phyloP scores from a whole-genome alignment of 1,140 invertebrate species.

The Arion vulgaris region DNA sequence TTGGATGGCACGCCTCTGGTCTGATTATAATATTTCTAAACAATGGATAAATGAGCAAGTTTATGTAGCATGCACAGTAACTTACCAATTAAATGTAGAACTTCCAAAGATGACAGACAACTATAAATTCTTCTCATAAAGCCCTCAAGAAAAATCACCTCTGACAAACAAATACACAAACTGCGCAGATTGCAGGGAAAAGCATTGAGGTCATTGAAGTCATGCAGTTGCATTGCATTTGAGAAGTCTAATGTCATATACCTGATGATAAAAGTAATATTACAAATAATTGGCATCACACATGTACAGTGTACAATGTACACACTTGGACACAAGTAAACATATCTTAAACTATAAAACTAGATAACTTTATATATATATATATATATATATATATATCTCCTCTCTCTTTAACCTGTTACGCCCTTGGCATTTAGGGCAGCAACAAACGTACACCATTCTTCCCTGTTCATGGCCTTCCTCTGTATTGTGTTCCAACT shows the following conservation, averaged over 20 bases:
- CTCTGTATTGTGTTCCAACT: too few species aligned
- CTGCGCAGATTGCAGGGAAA: constrained; percentile 98
- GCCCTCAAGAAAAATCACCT: constrained; percentile 99
- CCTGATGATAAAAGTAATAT: constrained; percentile 74
- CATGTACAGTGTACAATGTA: not conserved
- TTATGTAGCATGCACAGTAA: too few species aligned
- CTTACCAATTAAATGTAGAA: constrained; percentile 95
- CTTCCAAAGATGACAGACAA: constrained; percentile 99
- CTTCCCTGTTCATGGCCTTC: too few species aligned
- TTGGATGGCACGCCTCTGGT: too few species aligned
- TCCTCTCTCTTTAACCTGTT: too few species aligned
- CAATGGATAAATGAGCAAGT: too few species aligned
- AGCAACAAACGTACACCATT: too few species aligned
- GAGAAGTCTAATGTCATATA: constrained; percentile 98
- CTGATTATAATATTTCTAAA: too few species aligned
- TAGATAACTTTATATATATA: too few species aligned
- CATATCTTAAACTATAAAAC: too few species aligned
- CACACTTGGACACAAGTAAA: not conserved
- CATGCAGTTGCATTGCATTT: constrained; percentile 97
- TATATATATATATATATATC: too few species aligned
- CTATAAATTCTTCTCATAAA: constrained; percentile 99
- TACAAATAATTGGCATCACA: not conserved
- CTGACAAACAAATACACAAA: constrained; percentile 97
- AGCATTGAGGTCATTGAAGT: constrained; percentile 98
- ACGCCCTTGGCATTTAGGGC: too few species aligned